Conservation (phyloP, 2,888 invertebrate genomes). For the Ennomos fuscantarius region DNA sequence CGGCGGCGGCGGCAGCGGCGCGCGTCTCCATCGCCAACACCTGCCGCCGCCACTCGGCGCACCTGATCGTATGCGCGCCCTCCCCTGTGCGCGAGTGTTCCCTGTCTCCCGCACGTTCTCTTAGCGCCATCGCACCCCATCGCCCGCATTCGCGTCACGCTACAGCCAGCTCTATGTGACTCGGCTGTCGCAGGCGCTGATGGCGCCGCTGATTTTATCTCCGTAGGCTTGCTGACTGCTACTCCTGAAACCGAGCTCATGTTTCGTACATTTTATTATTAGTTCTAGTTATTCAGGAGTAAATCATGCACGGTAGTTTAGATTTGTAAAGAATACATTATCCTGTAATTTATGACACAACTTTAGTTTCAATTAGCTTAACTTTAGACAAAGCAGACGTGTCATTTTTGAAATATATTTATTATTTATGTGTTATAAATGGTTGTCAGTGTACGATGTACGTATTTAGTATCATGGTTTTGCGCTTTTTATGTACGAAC, state of each 20-base stretch:
- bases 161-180: no score
- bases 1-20: constrained; percentile 56
- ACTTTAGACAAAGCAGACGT: no score
- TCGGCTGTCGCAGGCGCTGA: not conserved
- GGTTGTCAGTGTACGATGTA: no score
- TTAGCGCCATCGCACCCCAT: constrained; percentile 3
- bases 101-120: constrained; percentile 30
- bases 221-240: not conserved
- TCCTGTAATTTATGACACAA: constrained; percentile 1
- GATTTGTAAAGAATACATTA: constrained; percentile 3
- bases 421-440: no score
- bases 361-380: constrained; percentile 9
- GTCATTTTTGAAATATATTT: no score
- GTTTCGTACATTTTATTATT: not conserved
- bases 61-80: constrained; percentile 65
- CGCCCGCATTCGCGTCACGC: not conserved
- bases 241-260: not conserved
- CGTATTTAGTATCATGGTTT: not conserved
- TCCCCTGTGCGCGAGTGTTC: constrained; percentile 47
- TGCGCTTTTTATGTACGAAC: no score
- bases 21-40: constrained; percentile 55
- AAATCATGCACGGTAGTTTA: constrained; percentile 12
- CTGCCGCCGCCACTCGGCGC: constrained; percentile 75
- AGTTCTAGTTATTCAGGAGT: constrained; percentile 1
- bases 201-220: not conserved